Percentiles rank a stretch among this genome's conserved stretches.
These are phyloP conservation scores for Chionis minor DNA, from an alignment of 2,113 vertebrate species.

Conservation along the genomic window DNA sequence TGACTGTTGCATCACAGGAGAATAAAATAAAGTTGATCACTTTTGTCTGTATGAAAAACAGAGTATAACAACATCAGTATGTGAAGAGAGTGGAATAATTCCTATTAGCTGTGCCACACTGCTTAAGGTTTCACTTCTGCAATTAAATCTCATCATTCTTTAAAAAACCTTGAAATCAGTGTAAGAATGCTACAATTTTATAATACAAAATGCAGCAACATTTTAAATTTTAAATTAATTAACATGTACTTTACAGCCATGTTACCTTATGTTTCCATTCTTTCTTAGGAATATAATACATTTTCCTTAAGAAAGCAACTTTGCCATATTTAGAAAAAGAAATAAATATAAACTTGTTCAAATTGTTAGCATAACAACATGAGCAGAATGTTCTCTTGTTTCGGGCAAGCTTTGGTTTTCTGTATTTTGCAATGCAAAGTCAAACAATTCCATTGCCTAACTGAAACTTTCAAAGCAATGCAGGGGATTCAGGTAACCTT, in stretches of 20 bases:
- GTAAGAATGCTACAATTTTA: not conserved
- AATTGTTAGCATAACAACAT: not conserved
- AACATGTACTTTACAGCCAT: not conserved
- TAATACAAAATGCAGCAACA: not conserved
- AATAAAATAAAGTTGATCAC: not conserved
- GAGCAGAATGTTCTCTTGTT: not conserved
- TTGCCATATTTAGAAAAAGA: not conserved
- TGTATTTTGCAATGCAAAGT: not conserved
- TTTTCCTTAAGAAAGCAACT: not conserved
- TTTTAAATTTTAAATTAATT: not conserved
- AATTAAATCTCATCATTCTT: not conserved
- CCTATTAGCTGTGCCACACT: not conserved
- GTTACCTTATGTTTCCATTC: not conserved
- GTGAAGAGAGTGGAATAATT: not conserved
- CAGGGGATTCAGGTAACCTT: not conserved
- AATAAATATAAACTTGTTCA: not conserved
- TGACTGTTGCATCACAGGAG: not conserved
- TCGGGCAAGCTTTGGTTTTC: not conserved
- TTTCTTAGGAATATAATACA: not conserved
- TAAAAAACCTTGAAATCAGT: not conserved
- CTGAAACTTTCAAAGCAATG: not conserved
- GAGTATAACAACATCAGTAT: not conserved
- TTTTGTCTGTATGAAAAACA: not conserved
- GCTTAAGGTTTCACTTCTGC: not conserved
- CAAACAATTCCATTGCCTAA: not conserved